Conservation (phyloP, 2,113 vertebrate genomes). For the Pseudopipra pipra region DNA sequence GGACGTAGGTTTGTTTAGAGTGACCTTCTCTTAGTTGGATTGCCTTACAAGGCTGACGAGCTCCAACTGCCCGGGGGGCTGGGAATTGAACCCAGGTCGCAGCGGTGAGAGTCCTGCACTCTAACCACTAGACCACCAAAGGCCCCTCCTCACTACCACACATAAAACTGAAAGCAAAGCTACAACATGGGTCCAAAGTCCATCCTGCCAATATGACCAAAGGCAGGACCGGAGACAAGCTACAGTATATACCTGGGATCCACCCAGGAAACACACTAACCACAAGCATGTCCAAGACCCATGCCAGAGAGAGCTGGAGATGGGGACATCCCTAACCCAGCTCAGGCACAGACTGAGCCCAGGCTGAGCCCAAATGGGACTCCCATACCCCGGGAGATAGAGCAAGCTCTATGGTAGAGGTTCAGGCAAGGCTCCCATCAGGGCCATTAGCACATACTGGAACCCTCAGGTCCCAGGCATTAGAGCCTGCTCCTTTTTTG, state of each 20-base stretch:
- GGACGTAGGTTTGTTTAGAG: no score
- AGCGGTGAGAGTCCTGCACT: no score
- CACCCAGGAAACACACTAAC: background rate
- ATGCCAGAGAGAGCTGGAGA: background rate
- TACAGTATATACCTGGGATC: background rate
- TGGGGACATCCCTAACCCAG: fast-evolving
- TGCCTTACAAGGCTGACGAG: no score
- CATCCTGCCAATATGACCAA: background rate
- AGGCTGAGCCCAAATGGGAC: background rate
- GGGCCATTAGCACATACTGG: background rate
- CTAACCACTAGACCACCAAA: no score
- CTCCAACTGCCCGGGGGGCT: no score
- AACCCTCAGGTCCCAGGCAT: fast-evolving
- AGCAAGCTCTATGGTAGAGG: background rate
- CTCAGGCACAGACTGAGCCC: background rate
- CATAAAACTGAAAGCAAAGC: background rate
- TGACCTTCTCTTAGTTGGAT: no score
- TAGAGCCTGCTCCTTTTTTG: background rate
- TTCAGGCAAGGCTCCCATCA: background rate
- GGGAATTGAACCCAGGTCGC: no score
- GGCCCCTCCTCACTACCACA: no score
- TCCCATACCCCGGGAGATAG: fast-evolving
- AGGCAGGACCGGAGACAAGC: background rate
- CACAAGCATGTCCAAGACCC: fast-evolving
- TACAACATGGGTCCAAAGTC: background rate